These are phyloP conservation scores for Nycteola revayana DNA, from an alignment of 2,888 invertebrate species.

Conservation along the genomic window DNA sequence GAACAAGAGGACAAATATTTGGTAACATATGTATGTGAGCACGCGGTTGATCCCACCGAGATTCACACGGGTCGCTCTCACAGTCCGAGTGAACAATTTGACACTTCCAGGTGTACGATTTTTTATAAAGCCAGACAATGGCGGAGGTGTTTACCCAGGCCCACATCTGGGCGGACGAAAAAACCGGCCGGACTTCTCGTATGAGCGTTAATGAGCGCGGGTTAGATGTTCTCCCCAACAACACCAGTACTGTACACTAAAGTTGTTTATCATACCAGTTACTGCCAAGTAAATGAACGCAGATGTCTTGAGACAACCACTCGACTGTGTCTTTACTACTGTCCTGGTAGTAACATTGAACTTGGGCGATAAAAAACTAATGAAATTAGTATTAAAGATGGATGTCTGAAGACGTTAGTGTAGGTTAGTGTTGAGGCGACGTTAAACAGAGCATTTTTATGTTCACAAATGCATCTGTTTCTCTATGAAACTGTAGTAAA, in stretches of 20 bases:
- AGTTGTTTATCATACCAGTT: slow-evolving; percentile 62
- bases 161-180: slow-evolving; percentile 77
- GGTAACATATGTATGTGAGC: slow-evolving; percentile 37
- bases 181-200: slow-evolving; percentile 78
- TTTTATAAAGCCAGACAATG: slow-evolving; percentile 70
- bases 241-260: slow-evolving; percentile 47
- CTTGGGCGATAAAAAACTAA: slow-evolving; percentile 71
- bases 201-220: slow-evolving; percentile 69
- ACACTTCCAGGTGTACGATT: slow-evolving; percentile 80
- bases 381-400: slow-evolving; percentile 77
- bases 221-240: slow-evolving; percentile 37
- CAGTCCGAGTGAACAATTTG: slow-evolving; percentile 77
- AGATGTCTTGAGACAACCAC: slow-evolving; percentile 66
- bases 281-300: slow-evolving; percentile 51
- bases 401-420: slow-evolving; percentile 45
- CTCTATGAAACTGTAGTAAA: too few species aligned
- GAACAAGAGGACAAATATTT: slow-evolving; percentile 18
- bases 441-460: slow-evolving; percentile 27
- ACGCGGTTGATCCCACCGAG: slow-evolving; percentile 24
- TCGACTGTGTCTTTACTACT: slow-evolving; percentile 56
- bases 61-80: slow-evolving; percentile 72
- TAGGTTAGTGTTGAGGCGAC: slow-evolving; percentile 53
- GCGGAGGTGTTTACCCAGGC: slow-evolving; percentile 66
- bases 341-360: slow-evolving; percentile 64
- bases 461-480: slow-evolving; percentile 13